Percentiles rank a stretch among this genome's conserved stretches.
Conservation (phyloP, 1,140 invertebrate species). For the Tenebrio molitor region DNA sequence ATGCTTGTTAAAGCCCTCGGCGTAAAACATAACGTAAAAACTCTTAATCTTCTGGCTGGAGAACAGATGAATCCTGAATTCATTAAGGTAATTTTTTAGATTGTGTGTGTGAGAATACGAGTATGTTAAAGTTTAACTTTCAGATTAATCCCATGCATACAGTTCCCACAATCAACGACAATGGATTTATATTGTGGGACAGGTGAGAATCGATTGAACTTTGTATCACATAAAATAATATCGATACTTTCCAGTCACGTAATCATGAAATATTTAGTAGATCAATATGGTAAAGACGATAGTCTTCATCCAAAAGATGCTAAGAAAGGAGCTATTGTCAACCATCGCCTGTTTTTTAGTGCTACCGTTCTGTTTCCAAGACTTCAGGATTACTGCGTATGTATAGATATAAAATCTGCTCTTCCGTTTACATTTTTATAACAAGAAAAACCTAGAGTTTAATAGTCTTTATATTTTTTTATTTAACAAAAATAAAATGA, state of each 20-base stretch:
- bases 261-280: slow-evolving; percentile 68
- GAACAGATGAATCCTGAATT: slow-evolving; percentile 69
- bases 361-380: slow-evolving; percentile 66
- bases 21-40: slow-evolving; percentile 67
- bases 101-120: background rate
- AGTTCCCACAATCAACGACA: slow-evolving; percentile 58
- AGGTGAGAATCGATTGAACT: slow-evolving; percentile 57
- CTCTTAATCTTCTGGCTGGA: slow-evolving; percentile 65
- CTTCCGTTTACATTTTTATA: too few species aligned
- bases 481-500: too few species aligned
- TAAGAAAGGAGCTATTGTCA: slow-evolving; percentile 67
- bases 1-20: slow-evolving; percentile 68
- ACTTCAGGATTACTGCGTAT: slow-evolving; percentile 61
- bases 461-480: too few species aligned
- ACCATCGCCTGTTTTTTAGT: slow-evolving; percentile 68
- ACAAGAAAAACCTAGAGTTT: too few species aligned
- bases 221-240: background rate
- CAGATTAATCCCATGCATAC: slow-evolving; percentile 67
- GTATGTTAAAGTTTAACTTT: slow-evolving; percentile 44
- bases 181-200: slow-evolving; percentile 58
- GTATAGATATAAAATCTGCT: slow-evolving; percentile 43
- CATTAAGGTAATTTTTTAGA: slow-evolving; percentile 62
- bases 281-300: slow-evolving; percentile 68
- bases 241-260: slow-evolving; percentile 62
- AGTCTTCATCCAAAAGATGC: slow-evolving; percentile 69